Evolutionary conservation across 2,113 vertebrate species (phyloP), one percentile per base, ranked within the genome.

Genomic region (Myotis yumanensis): DNA sequence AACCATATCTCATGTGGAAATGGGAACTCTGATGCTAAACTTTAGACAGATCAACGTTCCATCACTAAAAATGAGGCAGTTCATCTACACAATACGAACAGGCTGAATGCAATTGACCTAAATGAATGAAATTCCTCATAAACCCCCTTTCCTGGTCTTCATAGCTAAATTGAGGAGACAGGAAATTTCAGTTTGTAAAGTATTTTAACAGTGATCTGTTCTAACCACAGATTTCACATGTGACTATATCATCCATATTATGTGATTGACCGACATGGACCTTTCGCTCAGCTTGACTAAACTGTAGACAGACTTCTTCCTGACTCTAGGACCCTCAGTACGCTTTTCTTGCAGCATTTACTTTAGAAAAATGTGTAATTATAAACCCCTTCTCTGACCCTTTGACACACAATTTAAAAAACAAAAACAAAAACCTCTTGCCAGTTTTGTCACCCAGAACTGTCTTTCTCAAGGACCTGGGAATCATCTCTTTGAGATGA

Each of bases 181-280:
- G n/a, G 5, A 68, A 54, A 66, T 48, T 54, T 69, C 12, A 79
- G 54, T 91, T 71, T 82, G n/a, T 43, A 64, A 32, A 54, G 59
- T 14, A 59, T 68, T 20, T 48, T 57, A 69, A 20, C 25, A 82
- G 25, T 1, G 3, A 80, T 28, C 7, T 5, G n/a, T 83, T 84
- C 23, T 40, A 25, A 25, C 12, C 7, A n/a, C 12, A 25, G 16
- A 59, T 40, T 37, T 5, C 3, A 5, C 8, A 11, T 8, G 17
- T 54, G 64, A 62, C 23, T 37, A 4, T 4, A 73, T 11, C 0
- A 32, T 22, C 20, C 40, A 20, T 52, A 10, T 0, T 32, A 0
- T 1, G 32, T 37, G 10, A 46, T 43, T 80, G 30, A 28, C 46
- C 9, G 4, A 71, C 2, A 4, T 4, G 40, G 14, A 11, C 32